Percentiles rank a stretch among this genome's conserved stretches.
phyloP scores from a whole-genome alignment of 1,140 invertebrate genomes.

The Diorhabda elongata region DNA sequence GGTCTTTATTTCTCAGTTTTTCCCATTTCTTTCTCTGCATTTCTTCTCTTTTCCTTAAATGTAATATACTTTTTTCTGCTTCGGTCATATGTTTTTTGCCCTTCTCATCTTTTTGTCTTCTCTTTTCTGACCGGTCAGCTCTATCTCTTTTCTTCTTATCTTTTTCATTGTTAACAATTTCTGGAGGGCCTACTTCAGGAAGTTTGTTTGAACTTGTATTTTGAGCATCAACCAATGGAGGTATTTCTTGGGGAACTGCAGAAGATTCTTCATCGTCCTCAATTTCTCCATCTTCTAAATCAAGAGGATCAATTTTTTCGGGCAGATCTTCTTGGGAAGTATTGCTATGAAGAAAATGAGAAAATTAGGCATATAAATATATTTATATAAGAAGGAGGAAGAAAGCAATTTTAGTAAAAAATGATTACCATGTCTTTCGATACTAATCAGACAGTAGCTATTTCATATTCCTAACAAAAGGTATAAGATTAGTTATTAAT shows the following conservation, averaged over 20 bases:
- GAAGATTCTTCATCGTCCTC: constrained; percentile 57
- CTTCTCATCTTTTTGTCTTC: constrained; percentile 29
- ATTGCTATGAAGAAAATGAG: constrained; percentile 6
- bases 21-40: constrained; percentile 42
- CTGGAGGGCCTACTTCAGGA: constrained; percentile 35
- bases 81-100: constrained; percentile 43
- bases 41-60: constrained; percentile 42
- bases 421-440: no score
- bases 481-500: no score
- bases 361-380: neutral
- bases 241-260: constrained; percentile 17
- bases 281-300: constrained; percentile 60
- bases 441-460: no score
- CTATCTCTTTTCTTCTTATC: constrained; percentile 44
- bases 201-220: neutral
- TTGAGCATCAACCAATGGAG: neutral
- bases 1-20: constrained; percentile 23
- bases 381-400: no score
- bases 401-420: no score
- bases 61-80: constrained; percentile 45
- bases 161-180: constrained; percentile 27
- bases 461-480: no score
- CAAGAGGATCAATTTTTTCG: constrained; percentile 43
- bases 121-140: constrained; percentile 20
- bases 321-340: constrained; percentile 24